Evolutionary conservation across 2,113 vertebrate species (phyloP).

Genomic region (Heliornis fulica): DNA sequence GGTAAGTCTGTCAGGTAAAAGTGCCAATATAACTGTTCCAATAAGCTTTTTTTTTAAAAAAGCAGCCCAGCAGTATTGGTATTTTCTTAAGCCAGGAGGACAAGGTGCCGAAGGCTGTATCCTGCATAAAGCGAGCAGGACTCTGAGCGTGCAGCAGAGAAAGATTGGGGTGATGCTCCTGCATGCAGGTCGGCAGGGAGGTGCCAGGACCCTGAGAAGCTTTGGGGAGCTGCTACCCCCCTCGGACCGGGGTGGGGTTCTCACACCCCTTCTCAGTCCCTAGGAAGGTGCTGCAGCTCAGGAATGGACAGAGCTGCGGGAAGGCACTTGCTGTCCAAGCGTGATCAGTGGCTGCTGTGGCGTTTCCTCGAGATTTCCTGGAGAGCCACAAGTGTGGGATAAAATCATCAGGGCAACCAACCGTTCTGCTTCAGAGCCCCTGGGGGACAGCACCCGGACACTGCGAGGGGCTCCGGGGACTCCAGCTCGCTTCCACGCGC

Average conservation of each 20-base stretch:
- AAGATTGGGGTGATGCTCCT: no score
- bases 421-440: background rate
- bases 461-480: background rate
- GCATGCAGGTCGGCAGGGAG: no score
- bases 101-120: background rate
- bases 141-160: background rate
- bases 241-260: no score
- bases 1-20: background rate
- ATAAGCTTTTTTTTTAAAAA: background rate
- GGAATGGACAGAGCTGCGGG: background rate
- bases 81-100: background rate
- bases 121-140: background rate
- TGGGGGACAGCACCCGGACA: background rate
- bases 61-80: background rate
- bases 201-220: no score
- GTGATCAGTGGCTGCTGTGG: background rate
- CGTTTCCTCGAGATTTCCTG: background rate
- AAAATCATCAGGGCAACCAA: background rate
- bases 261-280: no score
- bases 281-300: background rate
- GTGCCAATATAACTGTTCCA: background rate
- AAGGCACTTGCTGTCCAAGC: background rate
- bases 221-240: no score
- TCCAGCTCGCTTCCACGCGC: background rate
- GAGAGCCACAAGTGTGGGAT: background rate